phyloP scores from a whole-genome alignment of 1,140 invertebrate genomes.

The Pemphigus obesinymphae region DNA sequence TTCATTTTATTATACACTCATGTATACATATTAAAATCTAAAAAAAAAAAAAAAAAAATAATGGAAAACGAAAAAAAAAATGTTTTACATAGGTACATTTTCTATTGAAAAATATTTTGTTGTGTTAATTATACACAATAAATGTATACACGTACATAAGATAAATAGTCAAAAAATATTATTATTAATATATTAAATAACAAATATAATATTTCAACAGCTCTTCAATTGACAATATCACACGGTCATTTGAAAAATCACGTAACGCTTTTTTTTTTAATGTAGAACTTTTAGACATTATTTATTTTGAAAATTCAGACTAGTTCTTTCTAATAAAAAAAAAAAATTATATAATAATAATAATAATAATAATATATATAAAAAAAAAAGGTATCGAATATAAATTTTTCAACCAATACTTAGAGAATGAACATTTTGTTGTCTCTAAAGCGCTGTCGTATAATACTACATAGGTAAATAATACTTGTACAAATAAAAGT shows the following conservation, averaged over 20 bases:
- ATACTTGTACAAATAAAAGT: constrained; percentile 39
- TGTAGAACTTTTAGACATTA: constrained; percentile 24
- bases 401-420: constrained; percentile 28
- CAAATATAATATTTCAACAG: constrained; percentile 42
- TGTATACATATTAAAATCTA: constrained; percentile 28
- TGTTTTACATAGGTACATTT: constrained; percentile 16
- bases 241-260: constrained; percentile 41
- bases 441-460: constrained; percentile 40
- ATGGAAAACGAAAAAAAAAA: constrained; percentile 3
- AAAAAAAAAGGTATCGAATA: constrained; percentile 1
- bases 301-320: constrained; percentile 32
- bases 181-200: constrained; percentile 42
- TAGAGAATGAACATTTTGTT: constrained; percentile 20
- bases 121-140: constrained; percentile 16
- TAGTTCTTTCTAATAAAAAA: constrained; percentile 33
- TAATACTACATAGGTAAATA: constrained; percentile 42
- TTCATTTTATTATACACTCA: not conserved
- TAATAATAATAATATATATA: constrained; percentile 16
- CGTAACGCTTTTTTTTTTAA: constrained; percentile 36
- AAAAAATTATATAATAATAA: not conserved
- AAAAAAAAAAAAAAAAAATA: constrained; percentile 2
- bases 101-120: constrained; percentile 37
- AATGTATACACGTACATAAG: constrained; percentile 32
- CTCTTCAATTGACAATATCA: constrained; percentile 42
- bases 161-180: constrained; percentile 40